Evolutionary conservation across 1,140 invertebrate genomes (phyloP).

Genomic region (Hylaeus anthracinus): DNA sequence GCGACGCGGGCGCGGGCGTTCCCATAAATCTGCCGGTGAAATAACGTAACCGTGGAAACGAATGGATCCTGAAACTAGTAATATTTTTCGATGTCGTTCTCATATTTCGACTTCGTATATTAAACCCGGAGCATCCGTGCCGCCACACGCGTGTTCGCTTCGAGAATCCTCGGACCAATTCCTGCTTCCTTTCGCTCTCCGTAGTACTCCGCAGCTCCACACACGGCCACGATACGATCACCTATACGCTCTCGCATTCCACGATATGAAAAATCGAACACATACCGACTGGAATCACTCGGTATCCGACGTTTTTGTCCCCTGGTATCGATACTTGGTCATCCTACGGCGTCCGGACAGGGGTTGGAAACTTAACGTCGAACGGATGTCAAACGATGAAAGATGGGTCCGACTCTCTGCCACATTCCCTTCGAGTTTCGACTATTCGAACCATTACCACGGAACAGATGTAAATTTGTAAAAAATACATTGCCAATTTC

Average conservation of each 20-base stretch:
- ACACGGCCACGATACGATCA: neutral
- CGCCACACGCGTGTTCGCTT: neutral
- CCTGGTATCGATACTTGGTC: slow-evolving; percentile 24
- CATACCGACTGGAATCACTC: neutral
- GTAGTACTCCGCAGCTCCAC: too few species aligned
- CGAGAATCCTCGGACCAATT: slow-evolving; percentile 9
- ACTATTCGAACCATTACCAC: too few species aligned
- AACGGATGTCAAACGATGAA: neutral
- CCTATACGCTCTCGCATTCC: neutral
- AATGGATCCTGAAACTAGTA: slow-evolving; percentile 25
- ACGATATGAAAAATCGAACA: slow-evolving; percentile 29
- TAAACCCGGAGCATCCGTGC: neutral
- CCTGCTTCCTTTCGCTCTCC: too few species aligned
- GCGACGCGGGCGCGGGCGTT: neutral
- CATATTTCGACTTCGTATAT: slow-evolving; percentile 40
- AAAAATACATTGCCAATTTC: too few species aligned
- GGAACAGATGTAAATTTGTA: too few species aligned
- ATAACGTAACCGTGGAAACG: slow-evolving; percentile 11
- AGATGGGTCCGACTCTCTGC: too few species aligned
- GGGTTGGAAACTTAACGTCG: neutral
- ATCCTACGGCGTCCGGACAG: neutral
- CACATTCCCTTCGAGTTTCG: too few species aligned
- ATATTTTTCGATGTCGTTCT: slow-evolving; percentile 32
- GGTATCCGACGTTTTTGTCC: neutral
- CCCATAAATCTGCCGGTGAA: slow-evolving; percentile 32